Base-by-base conservation (phyloP, 1,140 invertebrate species). In the Drosophila nebulosa region DNA sequence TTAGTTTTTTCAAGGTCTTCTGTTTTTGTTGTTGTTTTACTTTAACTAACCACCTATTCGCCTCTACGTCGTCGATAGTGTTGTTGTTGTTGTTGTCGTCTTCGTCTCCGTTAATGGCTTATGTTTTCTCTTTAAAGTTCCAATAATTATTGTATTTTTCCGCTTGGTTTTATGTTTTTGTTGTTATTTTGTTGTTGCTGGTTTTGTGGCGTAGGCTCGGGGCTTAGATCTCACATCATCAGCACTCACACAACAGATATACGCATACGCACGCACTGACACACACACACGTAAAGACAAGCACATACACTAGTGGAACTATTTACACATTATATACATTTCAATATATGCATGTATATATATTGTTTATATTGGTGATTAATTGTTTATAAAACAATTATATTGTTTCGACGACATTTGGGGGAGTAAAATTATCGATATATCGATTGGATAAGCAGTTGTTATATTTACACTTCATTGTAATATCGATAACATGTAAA, bases 381-480 rank as follows among this genome's bases (percentile, higher is more conserved):
- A 86, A 85, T 85, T 84, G 80, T 84, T 84, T 85, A 86, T 80
- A 77, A 80, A 86, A 80, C 81, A 85, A 85, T 84, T 84, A 84
- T 85, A 64, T 77, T 80, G 78, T 69, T 68, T 53, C 61, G 55
- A 63, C 63, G 64, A 78, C 60, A 71, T 56, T 56, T 63, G 63
- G 62, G 61, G 50, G 39, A 60, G 59, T 64, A 63, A 67, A 67
- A 52, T 4, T 74, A 64, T 74, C 74, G 74, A 78, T 78, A 74
- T 46, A 74, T 74, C 62, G 64, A 76, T 60, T 63, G 42, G 30
- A 53, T 27, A 21, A 30, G 14, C 10, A 42, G 39, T 42, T 42
- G 18, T 14, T 18, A 5, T 42, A 42, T 42, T 42, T 42, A 42
- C 39, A 42, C 39, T 42, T 42, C 14, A 42, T 18, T 42, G 39